Evolutionary conservation across 1,140 invertebrate species (phyloP).

Genomic region (Oedothorax gibbosus): DNA sequence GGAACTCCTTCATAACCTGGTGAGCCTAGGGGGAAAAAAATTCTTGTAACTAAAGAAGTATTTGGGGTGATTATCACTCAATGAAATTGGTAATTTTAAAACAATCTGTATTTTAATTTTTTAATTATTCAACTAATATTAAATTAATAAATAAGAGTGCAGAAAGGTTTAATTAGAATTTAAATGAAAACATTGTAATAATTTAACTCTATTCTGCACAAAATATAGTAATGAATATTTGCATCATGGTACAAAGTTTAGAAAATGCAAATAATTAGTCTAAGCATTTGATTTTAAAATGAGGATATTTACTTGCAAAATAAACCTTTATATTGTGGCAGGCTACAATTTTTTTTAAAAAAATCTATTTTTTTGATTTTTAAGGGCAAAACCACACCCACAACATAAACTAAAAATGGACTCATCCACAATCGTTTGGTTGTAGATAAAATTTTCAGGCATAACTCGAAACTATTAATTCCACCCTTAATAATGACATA

Average conservation of each 20-base stretch:
- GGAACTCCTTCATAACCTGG: slow-evolving; percentile 72
- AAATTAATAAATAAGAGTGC: neutral
- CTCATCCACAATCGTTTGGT: too few species aligned
- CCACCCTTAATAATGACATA: neutral
- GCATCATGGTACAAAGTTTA: too few species aligned
- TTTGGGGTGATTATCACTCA: neutral
- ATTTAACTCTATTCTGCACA: neutral
- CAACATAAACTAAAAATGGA: too few species aligned
- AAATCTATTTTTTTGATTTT: too few species aligned
- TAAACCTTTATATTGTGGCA: too few species aligned
- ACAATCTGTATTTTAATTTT: neutral
- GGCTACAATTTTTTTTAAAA: too few species aligned
- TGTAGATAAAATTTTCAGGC: neutral
- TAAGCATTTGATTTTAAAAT: too few species aligned
- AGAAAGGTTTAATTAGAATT: neutral
- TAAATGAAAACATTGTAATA: neutral
- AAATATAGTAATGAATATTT: too few species aligned
- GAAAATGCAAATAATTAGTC: too few species aligned
- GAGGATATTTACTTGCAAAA: too few species aligned
- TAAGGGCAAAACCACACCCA: too few species aligned
- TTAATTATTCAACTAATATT: neutral
- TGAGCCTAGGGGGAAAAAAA: slow-evolving; percentile 6
- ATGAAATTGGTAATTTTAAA: neutral
- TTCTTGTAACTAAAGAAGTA: neutral
- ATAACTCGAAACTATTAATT: neutral